These are phyloP conservation scores for Drosophila mulleri DNA, from an alignment of 2,888 invertebrate species.

Conservation along the genomic window DNA sequence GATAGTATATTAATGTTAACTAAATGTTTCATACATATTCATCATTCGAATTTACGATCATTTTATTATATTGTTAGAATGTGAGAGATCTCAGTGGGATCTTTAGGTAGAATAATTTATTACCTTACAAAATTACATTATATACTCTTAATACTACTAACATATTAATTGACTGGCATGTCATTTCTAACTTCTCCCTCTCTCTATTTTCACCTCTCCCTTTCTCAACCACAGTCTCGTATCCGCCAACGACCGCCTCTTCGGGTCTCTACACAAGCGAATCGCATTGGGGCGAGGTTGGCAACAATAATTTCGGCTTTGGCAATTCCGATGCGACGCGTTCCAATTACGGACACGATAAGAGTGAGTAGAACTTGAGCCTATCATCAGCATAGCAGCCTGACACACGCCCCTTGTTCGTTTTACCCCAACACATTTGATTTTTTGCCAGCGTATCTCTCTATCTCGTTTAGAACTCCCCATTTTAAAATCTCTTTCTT, in stretches of 20 bases:
- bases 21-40: no score
- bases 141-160: neutral
- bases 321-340: slow-evolving; percentile 76
- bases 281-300: slow-evolving; percentile 75
- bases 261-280: slow-evolving; percentile 80
- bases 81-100: no score
- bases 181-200: neutral
- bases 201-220: neutral
- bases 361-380: slow-evolving; percentile 77
- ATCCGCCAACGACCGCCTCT: slow-evolving; percentile 83
- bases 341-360: slow-evolving; percentile 76
- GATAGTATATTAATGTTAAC: no score
- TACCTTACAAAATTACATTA: no score
- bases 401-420: slow-evolving; percentile 36
- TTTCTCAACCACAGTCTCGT: slow-evolving; percentile 74
- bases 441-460: neutral
- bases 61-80: no score
- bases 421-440: slow-evolving; percentile 23
- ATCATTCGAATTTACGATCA: no score
- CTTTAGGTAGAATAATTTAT: no score
- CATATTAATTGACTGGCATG: neutral
- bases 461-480: slow-evolving; percentile 1
- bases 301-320: slow-evolving; percentile 62
- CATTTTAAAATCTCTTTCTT: slow-evolving; percentile 13
- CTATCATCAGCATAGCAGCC: slow-evolving; percentile 10